Evolutionary conservation across 64 coral and sea anemone genomes (phyloP), one percentile per base, ranked within the genome.

Genomic region (Stichodactyla helianthus): DNA sequence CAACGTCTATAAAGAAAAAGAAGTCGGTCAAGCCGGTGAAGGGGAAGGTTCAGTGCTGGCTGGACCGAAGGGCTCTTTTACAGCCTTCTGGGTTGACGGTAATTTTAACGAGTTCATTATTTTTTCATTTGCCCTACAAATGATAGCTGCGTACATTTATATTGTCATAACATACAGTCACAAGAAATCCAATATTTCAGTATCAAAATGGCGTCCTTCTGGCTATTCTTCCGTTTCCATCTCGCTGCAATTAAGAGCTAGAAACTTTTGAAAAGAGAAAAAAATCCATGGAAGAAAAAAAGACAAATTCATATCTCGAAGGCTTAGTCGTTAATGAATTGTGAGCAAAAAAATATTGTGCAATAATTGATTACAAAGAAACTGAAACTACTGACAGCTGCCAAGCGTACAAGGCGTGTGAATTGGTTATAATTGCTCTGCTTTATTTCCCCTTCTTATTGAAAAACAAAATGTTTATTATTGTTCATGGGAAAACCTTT

Each of bases 391-490:
- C 7, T 31, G 68, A 74, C 68, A 74, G 68, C 68, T 74, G 68
- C 18, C 5, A 65, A 31, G 23, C 10, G 8, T 12, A 74, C 23
- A 31, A 74, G 10, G 10, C 10, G 8, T 11, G 22, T 20, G 25
- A 6, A 2, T 23, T 28, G 10, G 0, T 31, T 11, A 23, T 31
- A 74, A 74, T 74, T 74, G 27, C 68, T 15, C 14, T 26, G 22
- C 17, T 26, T 74, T 74, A 71, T 28, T 74, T 74, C 25, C 10
- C 10, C 12, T 35, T 74, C 2, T 31, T 74, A 26, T 31, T 35
- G 23, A 74, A 35, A 65, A 74, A 27, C 22, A 74, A 74, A 74
- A 74, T 74, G 68, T 31, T 74, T 74, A 74, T 74, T 74, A 35
- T 74, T 74, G 10, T 13, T 74, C 68, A 31, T 74, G 68, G 27